These are phyloP conservation scores for Lepidothrix coronata DNA, from an alignment of 2,113 vertebrate species.

Conservation along the genomic window DNA sequence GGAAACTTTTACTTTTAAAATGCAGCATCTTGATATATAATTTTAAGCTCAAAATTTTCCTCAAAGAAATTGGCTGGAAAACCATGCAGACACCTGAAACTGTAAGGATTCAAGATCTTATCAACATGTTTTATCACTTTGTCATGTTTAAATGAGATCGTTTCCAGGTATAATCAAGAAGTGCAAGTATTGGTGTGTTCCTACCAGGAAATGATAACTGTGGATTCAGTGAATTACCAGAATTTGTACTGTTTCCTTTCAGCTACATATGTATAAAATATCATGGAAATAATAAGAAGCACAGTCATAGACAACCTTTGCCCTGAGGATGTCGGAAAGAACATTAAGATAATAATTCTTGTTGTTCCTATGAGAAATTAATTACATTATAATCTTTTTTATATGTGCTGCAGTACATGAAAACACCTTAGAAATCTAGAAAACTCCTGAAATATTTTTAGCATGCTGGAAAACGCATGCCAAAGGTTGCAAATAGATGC, in stretches of 20 bases:
- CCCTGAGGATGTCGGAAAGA: background rate
- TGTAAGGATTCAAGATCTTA: background rate
- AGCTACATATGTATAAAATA: background rate
- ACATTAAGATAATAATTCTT: background rate
- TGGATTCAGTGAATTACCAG: background rate
- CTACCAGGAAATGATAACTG: background rate
- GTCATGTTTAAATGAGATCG: background rate
- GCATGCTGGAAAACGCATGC: background rate
- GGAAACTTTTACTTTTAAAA: background rate
- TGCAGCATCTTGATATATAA: background rate
- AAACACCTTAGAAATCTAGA: background rate
- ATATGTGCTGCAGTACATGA: background rate
- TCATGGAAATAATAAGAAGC: background rate
- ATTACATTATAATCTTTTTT: background rate
- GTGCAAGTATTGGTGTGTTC: background rate
- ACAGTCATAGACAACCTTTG: background rate
- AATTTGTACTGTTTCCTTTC: background rate
- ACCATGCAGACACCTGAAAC: background rate
- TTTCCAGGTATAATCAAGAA: background rate
- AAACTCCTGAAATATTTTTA: background rate
- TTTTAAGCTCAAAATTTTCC: background rate
- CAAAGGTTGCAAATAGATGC: background rate
- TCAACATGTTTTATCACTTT: background rate
- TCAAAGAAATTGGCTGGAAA: background rate
- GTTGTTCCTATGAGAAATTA: background rate